Evolutionary conservation across 37 sponge, comb jelly and placozoan species (phyloP), one percentile per base, ranked within the genome.

Genomic region (Petrosia ficiformis): DNA sequence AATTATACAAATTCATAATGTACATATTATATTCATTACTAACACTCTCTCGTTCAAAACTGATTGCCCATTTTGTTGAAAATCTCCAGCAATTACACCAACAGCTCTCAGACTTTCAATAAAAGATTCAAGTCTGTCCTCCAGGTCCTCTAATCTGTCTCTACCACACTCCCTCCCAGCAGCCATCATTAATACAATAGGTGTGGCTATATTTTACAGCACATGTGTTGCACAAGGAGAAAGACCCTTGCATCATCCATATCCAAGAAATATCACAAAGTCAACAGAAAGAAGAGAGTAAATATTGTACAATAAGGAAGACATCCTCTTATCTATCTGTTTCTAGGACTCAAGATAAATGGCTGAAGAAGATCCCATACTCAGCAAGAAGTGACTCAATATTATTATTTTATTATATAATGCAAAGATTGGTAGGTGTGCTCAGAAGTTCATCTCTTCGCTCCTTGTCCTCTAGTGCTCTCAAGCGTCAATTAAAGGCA

Each of bases 31-130:
- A 42, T 24, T 2, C 22, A 42, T 65, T 11, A 30, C 92, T 74
- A 69, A 86, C 87, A 86, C 57, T 65, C 67, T 82, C 14, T 86
- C 92, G 56, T 91, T 86, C 40, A 86, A 66, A 19, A 80, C 68
- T 28, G 70, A 65, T 59, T 86, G 83, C 38, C 83, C 85, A 57
- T 86, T 80, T 40, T 73, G 76, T 40, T 91, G 88, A 42, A 85
- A 86, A 63, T 86, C 88, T n/a, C 87, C 88, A 24, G 88, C 84
- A 43, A 86, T 87, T 30, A 92, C 93, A 33, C 88, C 93, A 4
- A 92, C 82, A n/a, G 73, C 84, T 26, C 86, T 74, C 3, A 92
- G 63, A 11, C 77, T 85, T 61, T 90, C 91, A 54, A 90, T 85
- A 40, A 90, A 85, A 4, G 33, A 29, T 56, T 90, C 91, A 35